These are phyloP conservation scores for Coregonus clupeaformis DNA, from an alignment of 2,113 vertebrate species.

Conservation along the genomic window DNA sequence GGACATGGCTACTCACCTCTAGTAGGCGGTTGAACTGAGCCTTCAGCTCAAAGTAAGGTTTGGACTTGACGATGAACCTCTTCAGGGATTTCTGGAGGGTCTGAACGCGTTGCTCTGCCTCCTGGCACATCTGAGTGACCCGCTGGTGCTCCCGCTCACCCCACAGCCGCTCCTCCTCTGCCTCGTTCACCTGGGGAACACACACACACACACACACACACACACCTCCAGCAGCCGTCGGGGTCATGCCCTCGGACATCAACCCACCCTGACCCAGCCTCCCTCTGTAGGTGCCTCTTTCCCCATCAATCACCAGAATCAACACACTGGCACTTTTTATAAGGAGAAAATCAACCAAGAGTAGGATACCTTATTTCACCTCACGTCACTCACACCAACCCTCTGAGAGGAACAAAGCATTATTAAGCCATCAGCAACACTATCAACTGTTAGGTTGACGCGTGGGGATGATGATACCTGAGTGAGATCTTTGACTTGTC, in stretches of 20 bases:
- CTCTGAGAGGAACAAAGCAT: background rate
- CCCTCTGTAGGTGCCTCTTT: background rate
- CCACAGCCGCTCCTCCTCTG: slow-evolving; percentile 85
- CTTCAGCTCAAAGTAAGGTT: slow-evolving; percentile 91
- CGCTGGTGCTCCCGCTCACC: slow-evolving; percentile 88
- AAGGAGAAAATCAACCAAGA: too few species aligned
- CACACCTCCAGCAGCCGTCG: background rate
- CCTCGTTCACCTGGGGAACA: slow-evolving; percentile 84
- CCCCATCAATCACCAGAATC: background rate
- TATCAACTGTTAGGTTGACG: background rate
- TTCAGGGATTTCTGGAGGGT: slow-evolving; percentile 85
- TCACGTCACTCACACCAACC: background rate
- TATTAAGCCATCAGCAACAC: background rate
- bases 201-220: background rate
- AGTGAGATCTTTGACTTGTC: background rate
- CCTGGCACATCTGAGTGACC: slow-evolving; percentile 85
- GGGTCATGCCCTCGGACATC: background rate
- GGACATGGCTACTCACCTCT: slow-evolving; percentile 69
- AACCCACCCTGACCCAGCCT: too few species aligned
- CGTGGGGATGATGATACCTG: background rate
- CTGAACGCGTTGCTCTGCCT: slow-evolving; percentile 86
- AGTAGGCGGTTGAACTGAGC: slow-evolving; percentile 89
- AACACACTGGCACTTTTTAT: too few species aligned
- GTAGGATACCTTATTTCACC: too few species aligned
- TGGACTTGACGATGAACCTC: slow-evolving; percentile 88